phyloP scores from a whole-genome alignment of 2,888 invertebrate species.

The Netelia inedita region DNA sequence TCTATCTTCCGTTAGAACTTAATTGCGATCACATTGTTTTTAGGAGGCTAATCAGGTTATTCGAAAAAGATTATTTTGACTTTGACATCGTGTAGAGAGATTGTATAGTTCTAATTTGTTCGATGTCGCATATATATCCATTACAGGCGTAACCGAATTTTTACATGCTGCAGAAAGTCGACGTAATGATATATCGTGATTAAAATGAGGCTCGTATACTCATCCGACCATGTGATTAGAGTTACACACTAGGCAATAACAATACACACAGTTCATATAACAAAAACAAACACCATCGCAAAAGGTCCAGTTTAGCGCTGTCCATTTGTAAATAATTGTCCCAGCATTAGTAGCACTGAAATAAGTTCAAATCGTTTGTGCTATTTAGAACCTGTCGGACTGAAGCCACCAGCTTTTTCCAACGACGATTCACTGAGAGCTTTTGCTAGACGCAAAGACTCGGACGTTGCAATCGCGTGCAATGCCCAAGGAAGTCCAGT shows the following conservation, averaged over 20 bases:
- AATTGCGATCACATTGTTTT: too few relatives aligned
- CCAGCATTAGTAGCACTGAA: constrained; percentile 30
- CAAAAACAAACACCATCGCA: too few relatives aligned
- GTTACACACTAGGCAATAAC: constrained; percentile 33
- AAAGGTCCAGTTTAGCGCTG: too few relatives aligned
- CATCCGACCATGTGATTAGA: constrained; percentile 5
- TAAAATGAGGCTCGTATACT: constrained; percentile 53
- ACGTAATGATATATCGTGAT: constrained; percentile 33
- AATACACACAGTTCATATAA: too few relatives aligned
- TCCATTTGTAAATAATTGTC: constrained; percentile 6
- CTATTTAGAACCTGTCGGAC: constrained; percentile 89
- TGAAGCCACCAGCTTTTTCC: constrained; percentile 89
- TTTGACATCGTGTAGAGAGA: too few relatives aligned
- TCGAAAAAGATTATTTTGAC: too few relatives aligned
- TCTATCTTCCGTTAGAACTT: too few relatives aligned
- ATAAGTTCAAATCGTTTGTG: constrained; percentile 50
- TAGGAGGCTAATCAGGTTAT: too few relatives aligned
- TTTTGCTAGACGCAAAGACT: constrained; percentile 85
- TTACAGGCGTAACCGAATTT: too few relatives aligned
- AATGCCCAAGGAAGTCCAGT: constrained; percentile 90
- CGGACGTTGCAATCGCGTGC: constrained; percentile 82
- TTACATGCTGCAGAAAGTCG: background rate
- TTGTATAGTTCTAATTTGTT: too few relatives aligned
- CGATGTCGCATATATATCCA: too few relatives aligned
- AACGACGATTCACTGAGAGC: constrained; percentile 88